Percentiles rank a stretch among this genome's conserved stretches.
phyloP scores from a whole-genome alignment of 1,140 invertebrate species.

The Drosophila sechellia region DNA sequence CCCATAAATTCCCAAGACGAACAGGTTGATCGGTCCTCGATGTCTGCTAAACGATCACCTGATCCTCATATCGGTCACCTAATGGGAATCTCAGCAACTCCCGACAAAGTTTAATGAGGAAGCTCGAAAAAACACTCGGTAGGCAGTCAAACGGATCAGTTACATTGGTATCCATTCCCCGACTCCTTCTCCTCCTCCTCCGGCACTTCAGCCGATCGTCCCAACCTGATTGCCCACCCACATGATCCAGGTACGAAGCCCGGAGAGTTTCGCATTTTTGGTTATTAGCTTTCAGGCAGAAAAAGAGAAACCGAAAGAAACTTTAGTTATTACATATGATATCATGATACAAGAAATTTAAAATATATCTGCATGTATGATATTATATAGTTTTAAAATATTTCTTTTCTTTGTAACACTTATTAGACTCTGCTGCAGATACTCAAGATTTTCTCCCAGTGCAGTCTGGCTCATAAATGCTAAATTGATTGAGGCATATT shows the following conservation, averaged over 20 bases:
- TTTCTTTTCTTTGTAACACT: no score
- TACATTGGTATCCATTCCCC: constrained; percentile 40
- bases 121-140: constrained; percentile 42
- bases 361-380: neutral
- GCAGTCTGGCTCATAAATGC: constrained; percentile 68
- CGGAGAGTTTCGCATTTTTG: constrained; percentile 50
- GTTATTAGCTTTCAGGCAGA: constrained; percentile 62
- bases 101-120: constrained; percentile 57
- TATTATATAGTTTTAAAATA: neutral
- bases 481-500: constrained; percentile 78
- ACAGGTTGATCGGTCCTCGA: constrained; percentile 40
- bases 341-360: no score
- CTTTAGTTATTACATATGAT: no score
- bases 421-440: no score
- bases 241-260: constrained; percentile 48
- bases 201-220: constrained; percentile 43
- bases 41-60: constrained; percentile 27
- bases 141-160: constrained; percentile 72
- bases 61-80: constrained; percentile 32
- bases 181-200: neutral
- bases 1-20: constrained; percentile 43
- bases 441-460: constrained; percentile 1
- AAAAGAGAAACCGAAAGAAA: neutral
- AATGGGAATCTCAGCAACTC: constrained; percentile 41
- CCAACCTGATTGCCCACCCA: constrained; percentile 57